Evolutionary conservation across 2,113 vertebrate species (phyloP).

Genomic region (Spheniscus mendiculus): DNA sequence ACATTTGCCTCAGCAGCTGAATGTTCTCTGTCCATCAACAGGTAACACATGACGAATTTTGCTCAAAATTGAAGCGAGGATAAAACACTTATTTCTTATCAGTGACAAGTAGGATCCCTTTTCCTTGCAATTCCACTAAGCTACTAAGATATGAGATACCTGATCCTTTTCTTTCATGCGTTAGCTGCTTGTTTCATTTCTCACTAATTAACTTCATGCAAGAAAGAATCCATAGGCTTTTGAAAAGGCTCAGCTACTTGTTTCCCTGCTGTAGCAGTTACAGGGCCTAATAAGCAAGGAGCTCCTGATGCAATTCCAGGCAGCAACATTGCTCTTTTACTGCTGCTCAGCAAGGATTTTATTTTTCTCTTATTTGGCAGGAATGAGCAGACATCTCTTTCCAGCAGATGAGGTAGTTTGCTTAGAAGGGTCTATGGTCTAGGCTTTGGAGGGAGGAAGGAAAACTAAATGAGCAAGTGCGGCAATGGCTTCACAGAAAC

Average conservation of each 20-base stretch:
- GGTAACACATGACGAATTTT: neutral
- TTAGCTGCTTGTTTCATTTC: slow-evolving; percentile 36
- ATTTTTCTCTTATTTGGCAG: neutral
- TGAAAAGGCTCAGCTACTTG: neutral
- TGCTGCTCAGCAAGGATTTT: neutral
- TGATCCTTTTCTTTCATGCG: neutral
- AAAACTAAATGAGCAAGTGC: neutral
- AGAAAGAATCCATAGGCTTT: slow-evolving; percentile 10
- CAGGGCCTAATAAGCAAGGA: neutral
- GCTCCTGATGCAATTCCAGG: neutral
- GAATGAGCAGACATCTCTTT: neutral
- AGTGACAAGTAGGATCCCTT: neutral
- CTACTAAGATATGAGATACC: neutral
- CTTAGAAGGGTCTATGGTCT: neutral
- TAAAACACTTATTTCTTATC: slow-evolving; percentile 7
- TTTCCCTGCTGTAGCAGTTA: neutral
- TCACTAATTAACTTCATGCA: slow-evolving; percentile 40
- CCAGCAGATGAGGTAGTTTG: neutral
- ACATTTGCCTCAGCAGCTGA: neutral
- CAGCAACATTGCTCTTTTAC: neutral
- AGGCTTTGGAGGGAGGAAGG: neutral
- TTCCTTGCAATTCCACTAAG: neutral
- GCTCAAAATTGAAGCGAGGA: neutral
- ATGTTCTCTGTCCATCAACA: neutral
- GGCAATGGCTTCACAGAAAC: neutral